Evolutionary conservation across 2,888 invertebrate species (phyloP), one percentile per base, ranked within the genome.

Genomic region (Keiferia lycopersicella): DNA sequence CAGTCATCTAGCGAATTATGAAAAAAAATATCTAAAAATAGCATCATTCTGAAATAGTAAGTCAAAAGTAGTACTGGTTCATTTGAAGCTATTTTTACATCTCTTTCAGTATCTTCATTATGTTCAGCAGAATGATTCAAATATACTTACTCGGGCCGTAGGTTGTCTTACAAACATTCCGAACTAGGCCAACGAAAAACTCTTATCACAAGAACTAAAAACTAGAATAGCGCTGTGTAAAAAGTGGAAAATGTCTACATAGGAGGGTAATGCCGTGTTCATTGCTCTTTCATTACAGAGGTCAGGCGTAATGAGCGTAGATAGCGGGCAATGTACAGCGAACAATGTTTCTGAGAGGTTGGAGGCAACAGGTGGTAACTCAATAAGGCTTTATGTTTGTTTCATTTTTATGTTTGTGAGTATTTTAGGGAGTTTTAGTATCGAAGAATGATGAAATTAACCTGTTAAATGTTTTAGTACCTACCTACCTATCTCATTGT

Each of bases 321-420:
- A 78, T 76, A 76, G 69, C 67, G 68, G 58, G 71, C 73, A 70
- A 72, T 77, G 73, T 69, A 74, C 69, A 68, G 51, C 14, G 22
- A 22, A 53, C 69, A 67, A 62, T 65, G 57, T 50, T 34, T 30
- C 16, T 56, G 61, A 68, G 65, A 26, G 51, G 14, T 22, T 22
- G 0, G 16, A 0, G 30, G 71, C 74, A 75, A 75, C 75, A 75
- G 69, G 74, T 75, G 39, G 50, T 53, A 16, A 22, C 51, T 26
- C 22, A 22, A 10, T 53, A 26, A 53, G 10, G 8, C 34, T 34
- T 8, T 34, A 34, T n/a, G n/a, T n/a, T n/a, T n/a, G n/a, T n/a
- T n/a, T n/a, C 34, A 10, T 34, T 34, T 34, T 34, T 34, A 53
- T 22, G 51, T 6, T 22, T 22, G 51, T 20, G 45, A 1, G n/a